Evolutionary conservation across 1,140 invertebrate genomes (phyloP).

Genomic region (Drosophila biarmipes): DNA sequence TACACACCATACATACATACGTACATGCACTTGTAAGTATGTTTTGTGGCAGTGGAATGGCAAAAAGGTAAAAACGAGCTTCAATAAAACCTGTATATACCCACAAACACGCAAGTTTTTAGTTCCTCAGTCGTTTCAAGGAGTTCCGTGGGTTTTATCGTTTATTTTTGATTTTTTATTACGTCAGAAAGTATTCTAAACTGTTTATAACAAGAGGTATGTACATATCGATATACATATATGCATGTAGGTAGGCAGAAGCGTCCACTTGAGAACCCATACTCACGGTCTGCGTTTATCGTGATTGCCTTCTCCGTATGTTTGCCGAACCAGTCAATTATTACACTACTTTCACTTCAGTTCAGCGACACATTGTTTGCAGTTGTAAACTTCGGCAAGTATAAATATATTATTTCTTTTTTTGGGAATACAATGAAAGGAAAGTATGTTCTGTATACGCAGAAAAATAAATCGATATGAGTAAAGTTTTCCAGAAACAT

Average conservation of each 20-base stretch:
- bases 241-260: background rate
- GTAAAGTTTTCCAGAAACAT: background rate
- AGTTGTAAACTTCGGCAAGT: background rate
- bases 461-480: constrained; percentile 29
- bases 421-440: constrained; percentile 22
- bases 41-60: background rate
- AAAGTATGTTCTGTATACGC: constrained; percentile 36
- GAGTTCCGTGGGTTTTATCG: background rate
- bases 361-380: constrained; percentile 1
- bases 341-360: background rate
- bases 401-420: constrained; percentile 18
- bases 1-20: background rate
- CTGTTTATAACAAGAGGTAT: constrained; percentile 7
- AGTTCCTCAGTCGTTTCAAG: background rate
- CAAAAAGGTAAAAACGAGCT: background rate
- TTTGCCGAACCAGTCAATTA: background rate
- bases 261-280: background rate
- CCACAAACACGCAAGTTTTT: background rate
- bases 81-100: background rate
- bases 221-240: background rate
- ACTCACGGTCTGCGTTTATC: constrained; percentile 4
- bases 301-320: background rate
- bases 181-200: constrained; percentile 12
- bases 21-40: constrained; percentile 12
- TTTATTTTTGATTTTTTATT: background rate